Evolutionary conservation across 1,140 invertebrate genomes (phyloP).

Genomic region (Geopemphigus sp.): DNA sequence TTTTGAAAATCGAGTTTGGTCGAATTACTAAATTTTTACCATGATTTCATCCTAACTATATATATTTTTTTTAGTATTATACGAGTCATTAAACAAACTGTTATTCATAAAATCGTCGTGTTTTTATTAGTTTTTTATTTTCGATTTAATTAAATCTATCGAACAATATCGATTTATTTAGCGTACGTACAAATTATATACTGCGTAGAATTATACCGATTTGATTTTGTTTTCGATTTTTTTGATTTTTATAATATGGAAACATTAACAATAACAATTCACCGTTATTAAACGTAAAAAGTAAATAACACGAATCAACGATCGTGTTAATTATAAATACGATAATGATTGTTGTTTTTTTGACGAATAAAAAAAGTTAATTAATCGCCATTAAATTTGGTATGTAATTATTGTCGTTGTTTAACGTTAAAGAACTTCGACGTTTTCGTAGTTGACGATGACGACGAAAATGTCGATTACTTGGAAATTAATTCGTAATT

Average conservation of each 20-base stretch:
- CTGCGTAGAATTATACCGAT: background rate
- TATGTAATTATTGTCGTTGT: no score
- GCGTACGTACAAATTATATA: background rate
- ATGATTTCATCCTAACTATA: background rate
- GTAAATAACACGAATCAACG: background rate
- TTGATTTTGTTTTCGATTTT: no score
- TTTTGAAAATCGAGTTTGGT: constrained; percentile 9
- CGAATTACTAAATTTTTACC: background rate
- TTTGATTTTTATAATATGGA: constrained; percentile 7
- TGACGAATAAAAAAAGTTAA: no score
- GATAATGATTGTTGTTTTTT: no score
- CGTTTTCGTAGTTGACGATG: no score
- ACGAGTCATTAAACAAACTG: constrained; percentile 22
- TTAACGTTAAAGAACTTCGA: no score
- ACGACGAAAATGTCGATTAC: no score
- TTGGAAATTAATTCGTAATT: no score
- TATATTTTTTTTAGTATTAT: constrained; percentile 9
- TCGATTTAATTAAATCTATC: background rate
- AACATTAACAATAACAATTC: no score
- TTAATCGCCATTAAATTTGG: no score
- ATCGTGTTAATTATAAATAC: background rate
- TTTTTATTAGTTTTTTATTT: background rate
- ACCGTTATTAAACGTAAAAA: no score
- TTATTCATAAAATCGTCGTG: constrained; percentile 8
- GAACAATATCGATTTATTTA: background rate